phyloP scores from a whole-genome alignment of 2,113 vertebrate species.

The Malaclemys terrapin region DNA sequence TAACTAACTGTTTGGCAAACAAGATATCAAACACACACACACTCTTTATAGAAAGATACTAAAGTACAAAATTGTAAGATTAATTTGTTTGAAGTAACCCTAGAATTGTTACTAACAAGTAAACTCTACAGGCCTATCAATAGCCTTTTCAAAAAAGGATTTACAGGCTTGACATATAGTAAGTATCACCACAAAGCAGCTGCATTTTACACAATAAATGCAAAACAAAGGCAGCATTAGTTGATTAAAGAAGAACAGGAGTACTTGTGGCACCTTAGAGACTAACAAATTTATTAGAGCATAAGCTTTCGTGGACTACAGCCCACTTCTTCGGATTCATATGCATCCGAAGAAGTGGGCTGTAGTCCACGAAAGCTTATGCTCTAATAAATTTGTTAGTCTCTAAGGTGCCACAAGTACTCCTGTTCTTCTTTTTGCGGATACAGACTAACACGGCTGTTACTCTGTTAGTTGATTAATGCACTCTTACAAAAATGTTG shows the following conservation, averaged over 20 bases:
- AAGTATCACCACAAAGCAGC: fast-evolving
- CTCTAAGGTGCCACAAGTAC: no score
- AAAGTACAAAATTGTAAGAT: fast-evolving
- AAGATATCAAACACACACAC: not conserved
- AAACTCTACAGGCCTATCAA: no score
- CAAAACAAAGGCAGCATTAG: not conserved
- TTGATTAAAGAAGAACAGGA: no score
- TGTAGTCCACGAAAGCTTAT: no score
- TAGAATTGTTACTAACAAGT: fast-evolving
- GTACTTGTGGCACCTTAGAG: no score
- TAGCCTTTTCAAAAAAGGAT: not conserved
- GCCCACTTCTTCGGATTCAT: no score
- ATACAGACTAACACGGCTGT: no score
- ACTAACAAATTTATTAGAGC: no score
- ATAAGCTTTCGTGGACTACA: no score
- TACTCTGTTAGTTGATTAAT: not conserved
- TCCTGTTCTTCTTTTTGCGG: no score
- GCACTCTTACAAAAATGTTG: not conserved
- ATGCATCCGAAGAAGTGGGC: no score
- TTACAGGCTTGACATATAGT: not conserved
- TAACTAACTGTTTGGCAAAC: not conserved
- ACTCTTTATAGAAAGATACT: not conserved
- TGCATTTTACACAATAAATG: fast-evolving
- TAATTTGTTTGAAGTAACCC: not conserved
- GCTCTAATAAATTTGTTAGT: no score